Evolutionary conservation across 2,113 vertebrate species (phyloP).

Genomic region (Platichthys flesus): DNA sequence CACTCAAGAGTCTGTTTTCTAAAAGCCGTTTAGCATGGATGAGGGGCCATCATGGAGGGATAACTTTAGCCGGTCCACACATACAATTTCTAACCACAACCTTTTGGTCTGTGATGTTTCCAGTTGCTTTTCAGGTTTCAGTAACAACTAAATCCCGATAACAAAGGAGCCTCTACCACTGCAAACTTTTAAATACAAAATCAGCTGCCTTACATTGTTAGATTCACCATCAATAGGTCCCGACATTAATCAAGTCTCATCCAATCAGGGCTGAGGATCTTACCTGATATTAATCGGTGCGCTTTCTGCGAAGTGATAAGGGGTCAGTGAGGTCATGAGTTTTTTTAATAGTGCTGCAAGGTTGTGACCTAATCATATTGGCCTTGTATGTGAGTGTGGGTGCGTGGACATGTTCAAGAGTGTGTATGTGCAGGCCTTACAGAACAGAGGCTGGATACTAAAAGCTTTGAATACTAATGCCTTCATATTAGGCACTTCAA

Average conservation of each 20-base stretch:
- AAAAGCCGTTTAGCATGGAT: not conserved
- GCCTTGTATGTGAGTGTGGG: too few relatives aligned
- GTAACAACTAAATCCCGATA: not conserved
- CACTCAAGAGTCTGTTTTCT: not conserved
- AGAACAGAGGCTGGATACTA: too few relatives aligned
- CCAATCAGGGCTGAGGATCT: slow-evolving; percentile 17
- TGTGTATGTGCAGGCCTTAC: too few relatives aligned
- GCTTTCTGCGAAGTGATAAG: not conserved
- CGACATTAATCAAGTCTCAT: slow-evolving; percentile 31
- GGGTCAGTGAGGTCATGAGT: not conserved
- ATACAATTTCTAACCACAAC: not conserved
- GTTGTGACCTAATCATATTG: too few relatives aligned
- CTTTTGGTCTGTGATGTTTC: not conserved
- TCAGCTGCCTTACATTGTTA: not conserved
- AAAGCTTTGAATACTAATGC: slow-evolving; percentile 3
- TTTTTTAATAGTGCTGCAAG: too few relatives aligned
- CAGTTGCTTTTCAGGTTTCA: not conserved
- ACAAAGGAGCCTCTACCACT: not conserved
- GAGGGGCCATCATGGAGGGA: not conserved
- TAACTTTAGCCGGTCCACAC: not conserved
- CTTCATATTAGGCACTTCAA: slow-evolving; percentile 10
- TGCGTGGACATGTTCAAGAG: too few relatives aligned
- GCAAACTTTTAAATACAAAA: not conserved
- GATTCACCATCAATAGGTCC: not conserved
- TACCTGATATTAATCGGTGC: not conserved